phyloP scores from a whole-genome alignment of 1,140 invertebrate genomes.

The Onthophagus taurus region DNA sequence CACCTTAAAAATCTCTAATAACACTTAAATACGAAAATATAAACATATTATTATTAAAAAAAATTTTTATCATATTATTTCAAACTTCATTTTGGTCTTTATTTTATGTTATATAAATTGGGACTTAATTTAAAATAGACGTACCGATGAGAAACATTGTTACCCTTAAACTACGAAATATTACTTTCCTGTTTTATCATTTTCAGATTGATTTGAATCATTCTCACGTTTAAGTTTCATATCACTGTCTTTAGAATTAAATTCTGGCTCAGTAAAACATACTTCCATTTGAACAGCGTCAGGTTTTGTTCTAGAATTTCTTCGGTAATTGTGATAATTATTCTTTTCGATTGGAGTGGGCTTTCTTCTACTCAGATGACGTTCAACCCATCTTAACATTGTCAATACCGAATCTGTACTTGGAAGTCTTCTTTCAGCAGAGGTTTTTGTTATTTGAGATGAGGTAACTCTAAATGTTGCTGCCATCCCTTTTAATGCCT shows the following conservation, averaged over 20 bases:
- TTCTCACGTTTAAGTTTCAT: not conserved
- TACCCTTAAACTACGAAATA: too few species aligned
- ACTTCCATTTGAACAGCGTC: slow-evolving; percentile 59
- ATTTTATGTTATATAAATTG: too few species aligned
- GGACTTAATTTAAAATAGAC: too few species aligned
- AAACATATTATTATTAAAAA: too few species aligned
- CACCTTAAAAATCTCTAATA: too few species aligned
- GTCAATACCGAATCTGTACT: slow-evolving; percentile 81
- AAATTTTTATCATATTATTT: too few species aligned
- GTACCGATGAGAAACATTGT: too few species aligned
- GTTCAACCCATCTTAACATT: slow-evolving; percentile 80
- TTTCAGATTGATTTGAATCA: too few species aligned
- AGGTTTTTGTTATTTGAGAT: slow-evolving; percentile 75
- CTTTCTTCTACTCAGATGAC: slow-evolving; percentile 67
- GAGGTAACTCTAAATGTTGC: slow-evolving; percentile 81
- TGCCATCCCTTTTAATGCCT: slow-evolving; percentile 83
- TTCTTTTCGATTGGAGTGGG: slow-evolving; percentile 44
- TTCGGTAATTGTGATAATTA: slow-evolving; percentile 37
- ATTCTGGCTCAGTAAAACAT: slow-evolving; percentile 47
- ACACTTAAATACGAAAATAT: too few species aligned
- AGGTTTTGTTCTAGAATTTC: slow-evolving; percentile 45
- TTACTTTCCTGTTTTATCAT: too few species aligned
- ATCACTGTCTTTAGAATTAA: not conserved
- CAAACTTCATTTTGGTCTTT: too few species aligned
- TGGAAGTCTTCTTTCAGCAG: slow-evolving; percentile 73